Base-by-base conservation (phyloP, 2,888 invertebrate genomes). In the Dendrolimus houi region DNA sequence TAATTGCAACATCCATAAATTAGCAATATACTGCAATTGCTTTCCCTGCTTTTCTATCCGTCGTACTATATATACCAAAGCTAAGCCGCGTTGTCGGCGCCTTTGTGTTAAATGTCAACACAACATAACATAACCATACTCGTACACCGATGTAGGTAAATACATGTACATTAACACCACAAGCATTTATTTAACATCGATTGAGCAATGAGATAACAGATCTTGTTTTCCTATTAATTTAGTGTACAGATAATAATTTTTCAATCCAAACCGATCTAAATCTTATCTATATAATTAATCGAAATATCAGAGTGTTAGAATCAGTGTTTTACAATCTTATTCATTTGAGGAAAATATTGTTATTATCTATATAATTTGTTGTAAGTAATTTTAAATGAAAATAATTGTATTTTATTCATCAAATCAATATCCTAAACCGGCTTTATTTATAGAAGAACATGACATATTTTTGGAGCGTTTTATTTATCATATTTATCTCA, bases 21-120 rank as follows among this genome's bases (percentile, higher is more conserved):
- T 47, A 12, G 47, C 47, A 12, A 47, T 9, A 47, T 47, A 47
- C 47, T 10, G 29, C 29, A 29, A 29, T 29, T 29, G 47, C 47
- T 47, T 47, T 47, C 47, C 47, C 47, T 47, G 12, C 12, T 47
- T 47, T 12, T 47, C 2, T 47, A 12, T 62, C 63, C 63, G 41
- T 60, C 58, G 64, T 60, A 47, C 47, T 47, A n/a, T n/a, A 42
- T 14, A 47, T 47, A 47, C 47, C 47, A 47, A 47, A 47, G 47
- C 29, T 29, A 29, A 29, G 29, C 29, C 29, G 29, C 53, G 61
- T 59, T 56, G 64, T 66, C 77, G 79, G 75, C 67, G 66, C 58
- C 69, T 73, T 75, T 75, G 70, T 75, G 70, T 63, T 69, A 61
- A 69, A 60, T 70, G 74, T 73, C 67, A 75, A 77, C 68, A 75